Percentiles rank a stretch among this genome's conserved stretches.
Conservation (phyloP, 2,888 invertebrate species). For the Oegoconia quadripuncta region DNA sequence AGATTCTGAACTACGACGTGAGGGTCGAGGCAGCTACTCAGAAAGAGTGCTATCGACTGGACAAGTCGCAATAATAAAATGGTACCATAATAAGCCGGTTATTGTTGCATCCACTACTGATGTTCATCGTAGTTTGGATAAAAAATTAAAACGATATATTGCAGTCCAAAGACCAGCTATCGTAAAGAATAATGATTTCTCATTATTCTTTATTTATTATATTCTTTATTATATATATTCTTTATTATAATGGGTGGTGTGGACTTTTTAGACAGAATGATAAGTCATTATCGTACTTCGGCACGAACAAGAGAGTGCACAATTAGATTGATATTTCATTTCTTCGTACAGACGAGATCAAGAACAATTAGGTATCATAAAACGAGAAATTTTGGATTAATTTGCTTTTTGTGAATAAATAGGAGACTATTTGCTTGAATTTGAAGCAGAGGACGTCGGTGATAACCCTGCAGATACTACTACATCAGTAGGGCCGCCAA, state of each 20-base stretch:
- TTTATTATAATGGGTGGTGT: slow-evolving; percentile 8
- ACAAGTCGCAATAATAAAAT: neutral
- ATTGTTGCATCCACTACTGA: neutral
- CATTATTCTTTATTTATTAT: too few species aligned
- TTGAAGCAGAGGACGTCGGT: neutral
- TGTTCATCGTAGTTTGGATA: neutral
- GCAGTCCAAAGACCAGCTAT: neutral
- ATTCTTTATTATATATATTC: too few species aligned
- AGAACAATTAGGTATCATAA: slow-evolving; percentile 1
- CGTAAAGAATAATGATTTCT: slow-evolving; percentile 2
- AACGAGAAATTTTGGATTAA: neutral
- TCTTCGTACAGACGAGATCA: slow-evolving; percentile 7
- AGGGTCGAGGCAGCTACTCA: slow-evolving; percentile 1
- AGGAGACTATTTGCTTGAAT: neutral
- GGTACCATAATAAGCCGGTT: slow-evolving; percentile 3
- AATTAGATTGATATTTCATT: slow-evolving; percentile 6
- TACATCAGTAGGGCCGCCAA: neutral
- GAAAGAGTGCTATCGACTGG: neutral
- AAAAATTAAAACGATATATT: neutral
- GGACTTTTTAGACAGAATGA: slow-evolving; percentile 2
- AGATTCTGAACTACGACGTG: neutral
- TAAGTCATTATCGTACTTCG: slow-evolving; percentile 1
- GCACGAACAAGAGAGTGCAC: slow-evolving; percentile 2
- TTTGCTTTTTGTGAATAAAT: neutral
- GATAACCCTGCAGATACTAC: neutral